These are phyloP conservation scores for Drosophila paulistorum DNA, from an alignment of 1,140 invertebrate species.

Conservation along the genomic window DNA sequence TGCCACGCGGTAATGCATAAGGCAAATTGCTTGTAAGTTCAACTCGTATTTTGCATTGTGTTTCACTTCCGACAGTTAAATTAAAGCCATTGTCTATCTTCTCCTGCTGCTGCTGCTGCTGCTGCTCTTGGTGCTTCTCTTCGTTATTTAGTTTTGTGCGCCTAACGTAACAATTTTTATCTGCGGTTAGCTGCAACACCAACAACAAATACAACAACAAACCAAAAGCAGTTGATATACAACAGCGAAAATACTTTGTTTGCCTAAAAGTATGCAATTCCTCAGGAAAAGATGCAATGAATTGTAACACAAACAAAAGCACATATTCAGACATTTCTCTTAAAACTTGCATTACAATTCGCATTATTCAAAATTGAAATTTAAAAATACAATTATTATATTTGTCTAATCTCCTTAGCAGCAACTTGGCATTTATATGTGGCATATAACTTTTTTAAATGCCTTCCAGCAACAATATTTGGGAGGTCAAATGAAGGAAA, in stretches of 20 bases:
- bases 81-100: constrained; percentile 77
- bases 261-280: constrained; percentile 62
- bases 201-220: constrained; percentile 35
- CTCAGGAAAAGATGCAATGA: background rate
- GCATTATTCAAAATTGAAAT: too few relatives aligned
- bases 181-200: constrained; percentile 59
- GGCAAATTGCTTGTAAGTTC: constrained; percentile 78
- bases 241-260: constrained; percentile 76
- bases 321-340: too few relatives aligned
- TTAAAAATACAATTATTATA: too few relatives aligned
- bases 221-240: constrained; percentile 57
- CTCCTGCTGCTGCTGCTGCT: constrained; percentile 25
- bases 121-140: constrained; percentile 53
- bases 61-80: constrained; percentile 82
- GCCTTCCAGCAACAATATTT: too few relatives aligned
- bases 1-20: constrained; percentile 58
- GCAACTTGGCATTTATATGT: too few relatives aligned
- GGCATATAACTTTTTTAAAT: too few relatives aligned
- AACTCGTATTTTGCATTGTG: constrained; percentile 81
- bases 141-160: constrained; percentile 54
- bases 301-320: too few relatives aligned
- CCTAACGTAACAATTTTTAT: constrained; percentile 80
- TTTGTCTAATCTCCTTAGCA: too few relatives aligned
- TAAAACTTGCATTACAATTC: too few relatives aligned
- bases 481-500: too few relatives aligned